Percentiles rank a stretch among this genome's conserved stretches.
Evolutionary conservation across 2,113 vertebrate species (phyloP).

Genomic region (Strix uralensis): DNA sequence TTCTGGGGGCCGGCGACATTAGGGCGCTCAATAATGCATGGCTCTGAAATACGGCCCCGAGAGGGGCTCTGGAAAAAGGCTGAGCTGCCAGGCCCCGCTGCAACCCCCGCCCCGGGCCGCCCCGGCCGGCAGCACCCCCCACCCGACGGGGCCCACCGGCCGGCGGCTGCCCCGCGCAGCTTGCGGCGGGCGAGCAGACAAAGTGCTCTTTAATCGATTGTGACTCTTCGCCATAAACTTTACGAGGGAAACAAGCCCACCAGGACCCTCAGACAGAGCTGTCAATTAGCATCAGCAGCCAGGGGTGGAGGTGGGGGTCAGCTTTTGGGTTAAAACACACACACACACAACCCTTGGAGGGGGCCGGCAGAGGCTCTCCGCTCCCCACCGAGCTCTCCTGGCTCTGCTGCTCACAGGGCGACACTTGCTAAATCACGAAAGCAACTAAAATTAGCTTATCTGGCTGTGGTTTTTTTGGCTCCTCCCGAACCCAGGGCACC

Average conservation of each 20-base stretch:
- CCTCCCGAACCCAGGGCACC: not conserved
- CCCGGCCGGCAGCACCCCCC: not conserved
- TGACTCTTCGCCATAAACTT: conserved; percentile 87
- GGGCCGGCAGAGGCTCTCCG: not conserved
- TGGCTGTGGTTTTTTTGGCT: conserved; percentile 13
- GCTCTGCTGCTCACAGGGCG: not conserved
- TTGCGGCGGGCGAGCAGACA: conserved; percentile 60
- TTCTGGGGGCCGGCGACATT: conserved; percentile 66
- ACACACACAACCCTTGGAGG: not conserved
- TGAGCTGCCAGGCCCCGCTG: not conserved
- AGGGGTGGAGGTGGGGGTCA: conserved; percentile 57
- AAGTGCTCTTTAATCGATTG: conserved; percentile 84
- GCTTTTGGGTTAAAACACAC: conserved; percentile 45
- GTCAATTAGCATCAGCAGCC: conserved; percentile 78
- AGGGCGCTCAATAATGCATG: conserved; percentile 78
- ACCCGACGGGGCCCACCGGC: conserved; percentile 19
- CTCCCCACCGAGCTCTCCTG: not conserved
- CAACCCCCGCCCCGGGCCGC: not conserved
- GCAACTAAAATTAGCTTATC: conserved; percentile 54
- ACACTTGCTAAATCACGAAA: conserved; percentile 41
- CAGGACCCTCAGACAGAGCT: conserved; percentile 72
- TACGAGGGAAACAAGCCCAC: conserved; percentile 81
- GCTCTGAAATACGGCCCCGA: conserved; percentile 67
- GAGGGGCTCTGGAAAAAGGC: conserved; percentile 30
- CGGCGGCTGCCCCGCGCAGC: conserved; percentile 30